Base-by-base conservation (phyloP, 2,797 vertebrate species). In the Astyanax mexicanus region DNA sequence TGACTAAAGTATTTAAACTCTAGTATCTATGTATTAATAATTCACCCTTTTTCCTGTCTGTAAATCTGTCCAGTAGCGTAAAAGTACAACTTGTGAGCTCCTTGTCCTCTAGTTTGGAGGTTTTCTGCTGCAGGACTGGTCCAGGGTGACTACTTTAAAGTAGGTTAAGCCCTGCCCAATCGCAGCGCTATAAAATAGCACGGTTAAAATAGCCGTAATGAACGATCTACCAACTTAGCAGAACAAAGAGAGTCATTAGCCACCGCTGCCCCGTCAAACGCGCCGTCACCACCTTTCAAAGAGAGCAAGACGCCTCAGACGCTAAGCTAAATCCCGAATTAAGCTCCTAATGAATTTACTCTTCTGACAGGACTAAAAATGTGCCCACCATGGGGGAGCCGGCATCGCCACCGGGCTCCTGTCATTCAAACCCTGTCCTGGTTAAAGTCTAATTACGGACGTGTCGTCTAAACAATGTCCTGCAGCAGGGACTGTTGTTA, bases 221-320 rank as follows among this genome's bases (percentile, higher is more conserved):
- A 81, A 80, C 47, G 70, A 72, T 70, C 70, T 80, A 45, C 76
- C 81, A 83, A 87, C 85, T 86, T 74, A 45, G 69, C 78, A 65
- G 83, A 88, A 89, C 86, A 89, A 87, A 89, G 44, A 69, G 73
- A 3, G 71, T 82, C 78, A 85, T 88, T 86, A 89, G 76, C 11
- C 23, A 77, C 84, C 76, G 81, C 85, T 89, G 84, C 85, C 81
- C 87, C 78, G 75, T 82, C 57, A 72, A 69, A 74, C 76, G 32
- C 45, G 71, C 80, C 82, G 76, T 83, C 80, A 79, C 82, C 17
- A 57, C 27, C 86, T 82, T 84, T 72, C 71, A 52, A 40, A 37
- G 66, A 70, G 52, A 54, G 15, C 55, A 61, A 61, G 75, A 51
- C 57, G 54, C 74, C 37, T 79, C 80, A 78, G 81, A 84, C 88